Evolutionary conservation across 2,888 invertebrate species (phyloP).

Genomic region (Heliconius cydno): DNA sequence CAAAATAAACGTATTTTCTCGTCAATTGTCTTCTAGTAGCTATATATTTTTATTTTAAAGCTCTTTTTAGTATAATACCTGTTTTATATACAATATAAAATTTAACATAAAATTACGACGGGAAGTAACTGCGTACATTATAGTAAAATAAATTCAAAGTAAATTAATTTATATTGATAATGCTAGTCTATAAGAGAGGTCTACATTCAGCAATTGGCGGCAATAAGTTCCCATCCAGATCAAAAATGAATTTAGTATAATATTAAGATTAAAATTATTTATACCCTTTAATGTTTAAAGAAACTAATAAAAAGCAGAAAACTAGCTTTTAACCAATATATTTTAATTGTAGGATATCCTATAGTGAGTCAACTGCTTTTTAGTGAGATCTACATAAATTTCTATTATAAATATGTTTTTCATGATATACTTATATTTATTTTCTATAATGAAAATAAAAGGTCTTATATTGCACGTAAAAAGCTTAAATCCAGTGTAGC

Average conservation of each 20-base stretch:
- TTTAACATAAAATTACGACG: background rate
- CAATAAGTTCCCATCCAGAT: too few species aligned
- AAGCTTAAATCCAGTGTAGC: background rate
- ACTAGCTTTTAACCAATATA: background rate
- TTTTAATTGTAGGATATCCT: background rate
- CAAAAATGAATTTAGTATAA: too few species aligned
- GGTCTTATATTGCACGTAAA: background rate
- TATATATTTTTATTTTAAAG: constrained; percentile 19
- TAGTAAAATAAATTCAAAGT: too few species aligned
- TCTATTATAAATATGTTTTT: background rate
- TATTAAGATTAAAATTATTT: too few species aligned
- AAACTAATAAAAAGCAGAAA: background rate
- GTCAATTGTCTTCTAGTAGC: constrained; percentile 33
- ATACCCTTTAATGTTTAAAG: background rate
- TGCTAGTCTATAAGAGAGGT: too few species aligned
- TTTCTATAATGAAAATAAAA: background rate
- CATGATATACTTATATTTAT: too few species aligned
- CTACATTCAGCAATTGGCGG: too few species aligned
- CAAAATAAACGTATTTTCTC: constrained; percentile 34
- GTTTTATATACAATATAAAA: background rate
- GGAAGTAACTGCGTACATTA: too few species aligned
- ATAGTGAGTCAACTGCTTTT: background rate
- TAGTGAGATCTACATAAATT: background rate
- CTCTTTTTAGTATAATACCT: background rate
- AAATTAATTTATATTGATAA: too few species aligned